Evolutionary conservation across 1,140 invertebrate genomes (phyloP).

Genomic region (Bombus superbus): DNA sequence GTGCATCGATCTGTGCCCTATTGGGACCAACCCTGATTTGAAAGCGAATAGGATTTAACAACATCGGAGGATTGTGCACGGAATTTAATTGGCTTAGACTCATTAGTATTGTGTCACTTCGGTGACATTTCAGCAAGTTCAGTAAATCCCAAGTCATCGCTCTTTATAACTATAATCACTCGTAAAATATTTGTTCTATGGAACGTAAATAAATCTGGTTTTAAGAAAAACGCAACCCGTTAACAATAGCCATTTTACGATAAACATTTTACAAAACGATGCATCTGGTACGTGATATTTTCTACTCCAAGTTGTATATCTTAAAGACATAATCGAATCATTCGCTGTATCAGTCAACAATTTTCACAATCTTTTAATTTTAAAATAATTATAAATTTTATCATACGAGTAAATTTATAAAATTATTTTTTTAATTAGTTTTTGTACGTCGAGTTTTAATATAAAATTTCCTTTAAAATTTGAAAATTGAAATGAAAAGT

Average conservation of each 20-base stretch:
- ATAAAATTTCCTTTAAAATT: neutral
- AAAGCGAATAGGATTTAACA: conserved; percentile 52
- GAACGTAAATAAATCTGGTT: neutral
- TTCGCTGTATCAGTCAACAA: neutral
- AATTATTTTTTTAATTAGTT: neutral
- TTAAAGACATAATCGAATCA: neutral
- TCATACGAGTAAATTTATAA: neutral
- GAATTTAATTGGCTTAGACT: conserved; percentile 71
- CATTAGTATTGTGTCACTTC: conserved; percentile 63
- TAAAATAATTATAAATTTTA: neutral
- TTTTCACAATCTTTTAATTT: neutral
- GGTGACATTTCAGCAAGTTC: neutral
- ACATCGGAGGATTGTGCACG: conserved; percentile 61
- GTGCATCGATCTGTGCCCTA: conserved; percentile 53
- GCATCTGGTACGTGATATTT: neutral
- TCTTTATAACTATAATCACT: neutral
- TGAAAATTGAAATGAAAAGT: neutral
- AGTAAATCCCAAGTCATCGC: neutral
- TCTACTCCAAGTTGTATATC: neutral
- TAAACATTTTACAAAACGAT: neutral
- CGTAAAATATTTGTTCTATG: neutral
- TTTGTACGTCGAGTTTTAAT: no score
- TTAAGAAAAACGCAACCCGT: neutral
- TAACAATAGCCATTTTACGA: neutral
- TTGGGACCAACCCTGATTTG: conserved; percentile 62